These are phyloP conservation scores for Daphoenositta chrysoptera DNA, from an alignment of 2,113 vertebrate species.

Conservation along the genomic window DNA sequence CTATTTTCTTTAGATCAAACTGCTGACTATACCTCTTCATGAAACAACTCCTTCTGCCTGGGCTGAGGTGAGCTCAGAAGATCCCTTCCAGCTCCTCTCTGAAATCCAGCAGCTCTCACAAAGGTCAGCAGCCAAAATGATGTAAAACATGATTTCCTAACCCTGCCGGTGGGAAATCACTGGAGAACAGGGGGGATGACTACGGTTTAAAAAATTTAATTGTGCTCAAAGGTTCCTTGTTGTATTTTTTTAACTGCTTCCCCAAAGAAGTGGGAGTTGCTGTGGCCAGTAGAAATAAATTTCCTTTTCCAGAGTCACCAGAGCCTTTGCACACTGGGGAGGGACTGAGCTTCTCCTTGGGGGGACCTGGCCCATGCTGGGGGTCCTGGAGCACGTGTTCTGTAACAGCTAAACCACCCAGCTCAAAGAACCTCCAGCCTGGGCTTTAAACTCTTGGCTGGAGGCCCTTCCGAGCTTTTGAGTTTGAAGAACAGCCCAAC, in stretches of 20 bases:
- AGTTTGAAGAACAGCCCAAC: not conserved
- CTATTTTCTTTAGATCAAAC: not conserved
- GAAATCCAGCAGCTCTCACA: not conserved
- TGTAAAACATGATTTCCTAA: not conserved
- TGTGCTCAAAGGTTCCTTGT: not conserved
- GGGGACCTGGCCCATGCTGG: fast-evolving
- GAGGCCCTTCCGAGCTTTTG: not conserved
- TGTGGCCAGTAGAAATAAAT: not conserved
- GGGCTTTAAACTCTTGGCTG: not conserved
- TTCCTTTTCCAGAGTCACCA: not conserved
- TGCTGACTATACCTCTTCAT: not conserved
- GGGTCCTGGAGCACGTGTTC: fast-evolving
- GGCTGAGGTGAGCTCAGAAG: conserved; percentile 19
- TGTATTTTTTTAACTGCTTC: not conserved
- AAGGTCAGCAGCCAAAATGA: not conserved
- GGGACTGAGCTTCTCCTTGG: not conserved
- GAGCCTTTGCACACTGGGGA: not conserved
- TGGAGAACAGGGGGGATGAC: not conserved
- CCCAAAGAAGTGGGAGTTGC: not conserved
- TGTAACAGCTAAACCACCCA: not conserved
- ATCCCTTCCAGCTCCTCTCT: not conserved
- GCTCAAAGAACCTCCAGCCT: not conserved
- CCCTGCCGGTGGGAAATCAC: conserved; percentile 14
- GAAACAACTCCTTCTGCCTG: not conserved
- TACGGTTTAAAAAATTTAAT: not conserved